Base-by-base conservation (phyloP, 1,140 invertebrate genomes). In the Globodera rostochiensis region DNA sequence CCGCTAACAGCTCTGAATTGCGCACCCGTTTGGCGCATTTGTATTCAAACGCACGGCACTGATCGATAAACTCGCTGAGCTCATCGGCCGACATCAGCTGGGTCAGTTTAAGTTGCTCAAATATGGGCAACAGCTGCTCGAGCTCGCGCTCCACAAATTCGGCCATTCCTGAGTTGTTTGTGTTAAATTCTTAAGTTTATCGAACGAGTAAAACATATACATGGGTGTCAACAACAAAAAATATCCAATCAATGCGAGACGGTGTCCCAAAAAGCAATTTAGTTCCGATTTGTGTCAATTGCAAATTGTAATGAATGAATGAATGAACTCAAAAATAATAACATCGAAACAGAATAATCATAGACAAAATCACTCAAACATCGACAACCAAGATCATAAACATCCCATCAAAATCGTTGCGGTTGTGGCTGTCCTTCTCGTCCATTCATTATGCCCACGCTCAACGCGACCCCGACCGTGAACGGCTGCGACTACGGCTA, bases 401-500 rank as follows among this genome's bases (percentile, higher is more conserved):
- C 8, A 53, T 2, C 57, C 13, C 13, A 64, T 64, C 57, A 64
- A 64, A 60, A 64, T 64, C 11, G 6, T 19, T 64, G 53, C 15
- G 1, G 15, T 11, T 53, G 9, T 11, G 15, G 8, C 15, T 6
- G 15, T 53, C 53, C 53, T 53, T 15, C 53, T 6, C 53, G 9
- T 3, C 15, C 53, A 53, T 53, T 53, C 53, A 7, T 53, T 64
- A 19, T 64, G 15, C 13, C 57, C 11, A 11, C 57, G 13, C 13
- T 19, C 19, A 64, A 64, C 57, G 57, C 57, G 57, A 64, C 57
- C 6, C 57, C 15, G 57, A 64, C 15, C 57, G 11, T 15, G 80
- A 81, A 49, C 80, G 80, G 77, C 80, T 81, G 57, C 80, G 80
- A 50, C 73, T 79, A 67, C 71, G 71, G 64, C 66, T 70, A 53